A percentile compares a stretch with the other conserved stretches of the same genome.
These are phyloP conservation scores for Mylabris phalerata DNA, from an alignment of 1,140 invertebrate genomes.

Conservation along the genomic window DNA sequence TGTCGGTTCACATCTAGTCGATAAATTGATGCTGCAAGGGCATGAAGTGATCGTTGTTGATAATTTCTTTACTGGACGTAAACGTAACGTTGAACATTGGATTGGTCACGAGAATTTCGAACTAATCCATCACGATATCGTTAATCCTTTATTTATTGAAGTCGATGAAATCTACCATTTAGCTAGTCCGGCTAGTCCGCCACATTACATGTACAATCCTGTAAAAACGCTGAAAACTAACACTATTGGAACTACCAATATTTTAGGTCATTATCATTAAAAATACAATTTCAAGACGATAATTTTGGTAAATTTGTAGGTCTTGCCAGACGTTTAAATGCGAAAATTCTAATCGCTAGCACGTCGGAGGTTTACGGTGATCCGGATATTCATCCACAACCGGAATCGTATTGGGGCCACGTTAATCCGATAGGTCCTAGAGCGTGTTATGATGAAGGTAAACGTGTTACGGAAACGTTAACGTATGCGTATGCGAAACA, in stretches of 20 bases:
- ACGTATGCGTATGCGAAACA: slow-evolving; percentile 97
- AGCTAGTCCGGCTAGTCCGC: slow-evolving; percentile 96
- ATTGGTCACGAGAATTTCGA: slow-evolving; percentile 99
- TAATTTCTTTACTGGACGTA: slow-evolving; percentile 97
- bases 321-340: slow-evolving; percentile 88
- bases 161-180: slow-evolving; percentile 99
- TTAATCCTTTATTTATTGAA: slow-evolving; percentile 96
- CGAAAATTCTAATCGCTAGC: slow-evolving; percentile 91
- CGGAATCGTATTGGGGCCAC: slow-evolving; percentile 96
- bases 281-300: neutral
- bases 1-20: slow-evolving; percentile 96
- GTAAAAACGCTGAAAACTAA: slow-evolving; percentile 99
- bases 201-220: slow-evolving; percentile 99
- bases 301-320: slow-evolving; percentile 20
- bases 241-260: slow-evolving; percentile 98
- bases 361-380: slow-evolving; percentile 99
- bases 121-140: slow-evolving; percentile 97
- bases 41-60: slow-evolving; percentile 98
- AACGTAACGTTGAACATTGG: slow-evolving; percentile 97
- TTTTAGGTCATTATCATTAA: slow-evolving; percentile 64
- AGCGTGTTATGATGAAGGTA: slow-evolving; percentile 99
- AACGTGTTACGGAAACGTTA: slow-evolving; percentile 92
- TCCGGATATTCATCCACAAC: slow-evolving; percentile 93
- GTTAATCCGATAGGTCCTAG: slow-evolving; percentile 92
- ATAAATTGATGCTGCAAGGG: slow-evolving; percentile 89